Conservation (phyloP, 2,888 invertebrate species). For the Lepidocyrtinus sp. region DNA sequence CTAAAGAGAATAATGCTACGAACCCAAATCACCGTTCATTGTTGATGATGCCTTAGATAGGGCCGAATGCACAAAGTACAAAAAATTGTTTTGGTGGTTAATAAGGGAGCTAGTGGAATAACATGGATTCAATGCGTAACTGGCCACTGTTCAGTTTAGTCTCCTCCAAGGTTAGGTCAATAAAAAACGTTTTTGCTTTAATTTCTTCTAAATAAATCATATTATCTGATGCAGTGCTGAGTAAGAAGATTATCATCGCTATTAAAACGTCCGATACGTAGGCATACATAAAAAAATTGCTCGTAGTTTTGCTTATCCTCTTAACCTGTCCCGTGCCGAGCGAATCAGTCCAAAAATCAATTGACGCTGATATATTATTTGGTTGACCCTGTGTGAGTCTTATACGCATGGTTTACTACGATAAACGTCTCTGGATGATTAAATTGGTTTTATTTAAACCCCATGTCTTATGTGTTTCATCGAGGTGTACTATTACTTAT, state of each 20-base stretch:
- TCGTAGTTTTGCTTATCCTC: not conserved
- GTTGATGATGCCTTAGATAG: slow-evolving; percentile 6
- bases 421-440: slow-evolving; percentile 48
- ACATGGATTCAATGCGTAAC: slow-evolving; percentile 6
- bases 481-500: no score
- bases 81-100: slow-evolving; percentile 5
- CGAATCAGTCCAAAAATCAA: not conserved
- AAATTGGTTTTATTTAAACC: no score
- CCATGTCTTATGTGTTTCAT: no score
- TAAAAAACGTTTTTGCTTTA: slow-evolving; percentile 24
- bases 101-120: slow-evolving; percentile 5
- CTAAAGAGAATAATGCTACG: slow-evolving; percentile 49
- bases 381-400: slow-evolving; percentile 21
- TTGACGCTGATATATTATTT: not conserved
- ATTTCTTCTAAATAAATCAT: slow-evolving; percentile 24
- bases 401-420: slow-evolving; percentile 39
- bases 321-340: no score
- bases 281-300: not conserved
- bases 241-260: slow-evolving; percentile 22
- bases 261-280: slow-evolving; percentile 1
- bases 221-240: not conserved
- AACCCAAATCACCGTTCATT: slow-evolving; percentile 27
- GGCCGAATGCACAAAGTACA: slow-evolving; percentile 39
- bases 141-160: slow-evolving; percentile 29
- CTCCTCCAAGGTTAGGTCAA: slow-evolving; percentile 45